Percentiles rank a stretch among this genome's conserved stretches.
Evolutionary conservation across 1,140 invertebrate genomes (phyloP).

Genomic region (Babylonia areolata): DNA sequence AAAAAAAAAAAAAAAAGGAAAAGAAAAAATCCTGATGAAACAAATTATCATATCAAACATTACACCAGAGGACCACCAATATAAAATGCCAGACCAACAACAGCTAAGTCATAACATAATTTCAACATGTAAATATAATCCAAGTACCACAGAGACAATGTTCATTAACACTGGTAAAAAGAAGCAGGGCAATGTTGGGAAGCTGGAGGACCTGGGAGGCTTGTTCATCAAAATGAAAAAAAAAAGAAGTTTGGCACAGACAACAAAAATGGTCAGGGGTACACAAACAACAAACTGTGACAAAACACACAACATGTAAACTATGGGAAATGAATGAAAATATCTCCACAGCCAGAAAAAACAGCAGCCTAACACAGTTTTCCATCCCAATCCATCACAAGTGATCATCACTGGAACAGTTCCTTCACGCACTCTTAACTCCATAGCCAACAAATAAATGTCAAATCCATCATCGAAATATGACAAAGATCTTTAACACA

Average conservation of each 20-base stretch:
- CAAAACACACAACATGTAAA: not conserved
- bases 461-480: not conserved
- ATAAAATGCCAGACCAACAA: not conserved
- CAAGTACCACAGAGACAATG: not conserved
- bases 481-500: not conserved
- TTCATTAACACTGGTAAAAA: not conserved
- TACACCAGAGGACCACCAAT: not conserved
- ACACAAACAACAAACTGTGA: not conserved
- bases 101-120: slow-evolving; percentile 1
- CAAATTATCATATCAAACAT: not conserved
- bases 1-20: not conserved
- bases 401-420: not conserved
- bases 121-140: not conserved
- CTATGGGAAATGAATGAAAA: not conserved
- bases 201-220: not conserved
- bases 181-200: too few species aligned
- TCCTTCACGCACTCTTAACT: not conserved
- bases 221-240: not conserved
- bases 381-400: not conserved
- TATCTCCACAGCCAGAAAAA: not conserved
- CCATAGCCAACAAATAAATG: not conserved
- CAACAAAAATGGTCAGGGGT: not conserved
- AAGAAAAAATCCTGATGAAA: not conserved
- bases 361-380: not conserved
- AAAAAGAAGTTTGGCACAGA: not conserved